phyloP scores from a whole-genome alignment of 2,888 invertebrate genomes.

The Brassicogethes aeneus region DNA sequence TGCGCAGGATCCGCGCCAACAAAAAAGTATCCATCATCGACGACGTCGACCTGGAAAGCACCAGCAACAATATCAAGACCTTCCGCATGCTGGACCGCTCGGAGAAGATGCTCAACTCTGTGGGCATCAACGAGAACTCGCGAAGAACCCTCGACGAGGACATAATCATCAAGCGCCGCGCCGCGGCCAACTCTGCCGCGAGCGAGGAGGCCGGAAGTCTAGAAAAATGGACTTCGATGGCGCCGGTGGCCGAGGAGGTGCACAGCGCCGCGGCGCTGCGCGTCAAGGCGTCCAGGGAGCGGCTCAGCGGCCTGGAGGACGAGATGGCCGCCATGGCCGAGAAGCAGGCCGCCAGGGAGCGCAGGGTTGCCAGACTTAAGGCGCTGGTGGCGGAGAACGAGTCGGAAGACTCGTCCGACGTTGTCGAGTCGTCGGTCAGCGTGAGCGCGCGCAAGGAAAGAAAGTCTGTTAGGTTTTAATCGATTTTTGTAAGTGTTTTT shows the following conservation, averaged over 20 bases:
- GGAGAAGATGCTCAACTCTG: conserved; percentile 55
- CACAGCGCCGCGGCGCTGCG: conserved; percentile 53
- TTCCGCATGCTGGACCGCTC: conserved; percentile 49
- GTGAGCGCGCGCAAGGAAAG: conserved; percentile 3
- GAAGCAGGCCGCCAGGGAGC: conserved; percentile 59
- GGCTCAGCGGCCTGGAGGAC: conserved; percentile 62
- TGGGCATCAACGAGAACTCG: conserved; percentile 51
- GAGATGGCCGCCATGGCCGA: conserved; percentile 67
- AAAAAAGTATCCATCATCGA: conserved; percentile 53
- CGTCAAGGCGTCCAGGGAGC: conserved; percentile 54
- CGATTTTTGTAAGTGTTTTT: conserved; percentile 21
- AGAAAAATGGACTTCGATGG: conserved; percentile 39
- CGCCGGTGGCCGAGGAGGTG: conserved; percentile 36
- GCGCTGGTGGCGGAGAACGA: conserved; percentile 56
- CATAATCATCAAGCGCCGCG: conserved; percentile 38
- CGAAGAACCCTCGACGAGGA: conserved; percentile 34
- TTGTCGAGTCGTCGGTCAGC: conserved; percentile 17
- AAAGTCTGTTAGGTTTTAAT: conserved; percentile 6
- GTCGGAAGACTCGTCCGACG: conserved; percentile 39
- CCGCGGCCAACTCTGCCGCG: conserved; percentile 28
- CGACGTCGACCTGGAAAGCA: conserved; percentile 55
- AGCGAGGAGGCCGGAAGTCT: conserved; percentile 37
- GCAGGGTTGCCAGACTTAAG: conserved; percentile 59
- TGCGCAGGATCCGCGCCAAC: conserved; percentile 52
- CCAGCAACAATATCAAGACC: conserved; percentile 48